Evolutionary conservation across 64 coral and sea anemone genomes (phyloP).

Genomic region (Dendrophyllia cribrosa): DNA sequence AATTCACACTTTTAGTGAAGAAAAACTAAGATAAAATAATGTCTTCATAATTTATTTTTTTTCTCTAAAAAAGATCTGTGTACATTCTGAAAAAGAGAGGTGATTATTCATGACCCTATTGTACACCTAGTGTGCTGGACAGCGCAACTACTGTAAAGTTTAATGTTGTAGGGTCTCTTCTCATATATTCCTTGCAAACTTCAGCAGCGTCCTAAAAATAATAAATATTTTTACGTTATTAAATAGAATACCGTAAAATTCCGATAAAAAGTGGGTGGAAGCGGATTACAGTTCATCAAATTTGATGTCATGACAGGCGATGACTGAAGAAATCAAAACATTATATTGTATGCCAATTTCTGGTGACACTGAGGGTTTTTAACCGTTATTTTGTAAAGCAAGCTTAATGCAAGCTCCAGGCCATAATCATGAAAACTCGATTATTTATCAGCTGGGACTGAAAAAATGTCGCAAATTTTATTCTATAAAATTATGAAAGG

Average conservation of each 20-base stretch:
- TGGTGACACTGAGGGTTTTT: too few species aligned
- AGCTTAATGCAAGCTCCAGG: too few species aligned
- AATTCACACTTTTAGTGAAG: background rate
- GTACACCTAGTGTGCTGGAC: background rate
- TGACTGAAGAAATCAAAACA: too few species aligned
- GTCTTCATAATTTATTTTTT: conserved; percentile 21
- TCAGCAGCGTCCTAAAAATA: conserved; percentile 86
- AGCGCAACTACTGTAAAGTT: conserved; percentile 91
- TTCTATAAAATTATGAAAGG: too few species aligned
- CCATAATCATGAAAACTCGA: too few species aligned
- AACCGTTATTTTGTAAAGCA: too few species aligned
- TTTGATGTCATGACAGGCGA: too few species aligned
- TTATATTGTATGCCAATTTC: too few species aligned
- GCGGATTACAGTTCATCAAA: too few species aligned
- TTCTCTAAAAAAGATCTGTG: background rate
- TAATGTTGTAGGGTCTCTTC: conserved; percentile 76
- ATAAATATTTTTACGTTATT: background rate
- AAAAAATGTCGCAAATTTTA: background rate
- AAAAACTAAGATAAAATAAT: background rate
- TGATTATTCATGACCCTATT: background rate
- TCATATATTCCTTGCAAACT: conserved; percentile 94
- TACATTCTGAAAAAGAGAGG: background rate
- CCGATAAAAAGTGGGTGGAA: too few species aligned
- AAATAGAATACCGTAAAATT: too few species aligned
- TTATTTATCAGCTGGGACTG: too few species aligned